Percentiles rank a stretch among this genome's conserved stretches.
These are phyloP conservation scores for Hydrotaea cyrtoneurina DNA, from an alignment of 2,888 invertebrate genomes.

Conservation along the genomic window DNA sequence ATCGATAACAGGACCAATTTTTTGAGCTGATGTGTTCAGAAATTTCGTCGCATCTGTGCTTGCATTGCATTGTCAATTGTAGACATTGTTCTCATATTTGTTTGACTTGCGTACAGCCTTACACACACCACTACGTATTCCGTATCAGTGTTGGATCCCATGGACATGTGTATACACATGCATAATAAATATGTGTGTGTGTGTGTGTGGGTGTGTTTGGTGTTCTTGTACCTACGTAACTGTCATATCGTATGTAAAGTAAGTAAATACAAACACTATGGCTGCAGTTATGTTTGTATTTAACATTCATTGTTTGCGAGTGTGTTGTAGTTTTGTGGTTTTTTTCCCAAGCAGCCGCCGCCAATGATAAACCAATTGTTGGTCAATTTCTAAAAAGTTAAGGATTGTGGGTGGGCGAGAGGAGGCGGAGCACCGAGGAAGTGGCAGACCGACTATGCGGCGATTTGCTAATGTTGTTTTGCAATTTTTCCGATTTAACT, in stretches of 20 bases:
- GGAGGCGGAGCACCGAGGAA: neutral
- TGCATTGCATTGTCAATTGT: constrained; percentile 35
- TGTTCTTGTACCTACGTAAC: neutral
- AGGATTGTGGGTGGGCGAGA: neutral
- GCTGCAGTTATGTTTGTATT: constrained; percentile 23
- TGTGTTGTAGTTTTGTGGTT: constrained; percentile 28
- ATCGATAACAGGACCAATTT: too few species aligned
- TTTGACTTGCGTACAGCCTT: constrained; percentile 17
- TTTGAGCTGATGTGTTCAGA: neutral
- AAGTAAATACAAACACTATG: constrained; percentile 23
- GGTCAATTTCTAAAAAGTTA: constrained; percentile 18
- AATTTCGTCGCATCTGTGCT: constrained; percentile 19
- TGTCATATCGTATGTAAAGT: constrained; percentile 27
- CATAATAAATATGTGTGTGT: neutral
- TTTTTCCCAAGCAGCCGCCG: constrained; percentile 34
- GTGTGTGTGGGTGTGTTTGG: neutral
- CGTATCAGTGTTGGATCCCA: too few species aligned
- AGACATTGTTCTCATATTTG: constrained; percentile 51
- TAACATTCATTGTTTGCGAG: constrained; percentile 24
- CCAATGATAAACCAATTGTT: constrained; percentile 63
- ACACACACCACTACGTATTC: neutral
- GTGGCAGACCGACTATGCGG: neutral
- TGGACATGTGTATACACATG: neutral
- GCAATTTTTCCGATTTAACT: constrained; percentile 7
- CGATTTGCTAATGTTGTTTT: constrained; percentile 31